A percentile compares a stretch with the other conserved stretches of the same genome.
Conservation (phyloP, 2,113 vertebrate genomes). For the Oncorhynchus nerka region DNA sequence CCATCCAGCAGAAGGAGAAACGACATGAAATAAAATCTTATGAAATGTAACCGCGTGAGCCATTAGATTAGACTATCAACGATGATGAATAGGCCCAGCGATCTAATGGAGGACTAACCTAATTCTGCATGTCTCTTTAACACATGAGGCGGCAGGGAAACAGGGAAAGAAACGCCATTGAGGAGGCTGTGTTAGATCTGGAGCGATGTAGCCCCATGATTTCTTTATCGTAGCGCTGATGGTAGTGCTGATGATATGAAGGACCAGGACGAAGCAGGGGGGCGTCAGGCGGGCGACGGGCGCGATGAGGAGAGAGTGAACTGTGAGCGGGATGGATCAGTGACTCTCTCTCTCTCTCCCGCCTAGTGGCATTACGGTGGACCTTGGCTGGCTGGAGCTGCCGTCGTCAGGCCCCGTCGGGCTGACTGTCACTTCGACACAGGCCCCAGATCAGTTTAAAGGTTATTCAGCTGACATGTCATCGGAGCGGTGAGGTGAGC, state of each 20-base stretch:
- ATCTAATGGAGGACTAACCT: slow-evolving; percentile 33
- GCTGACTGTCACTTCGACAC: slow-evolving; percentile 57
- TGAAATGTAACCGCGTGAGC: slow-evolving; percentile 29
- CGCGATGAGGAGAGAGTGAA: slow-evolving; percentile 19
- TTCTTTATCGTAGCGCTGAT: not conserved
- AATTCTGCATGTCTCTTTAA: slow-evolving; percentile 27
- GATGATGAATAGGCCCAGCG: slow-evolving; percentile 35
- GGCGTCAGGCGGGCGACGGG: not conserved
- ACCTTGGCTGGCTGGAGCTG: slow-evolving; percentile 19
- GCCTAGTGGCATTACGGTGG: slow-evolving; percentile 10
- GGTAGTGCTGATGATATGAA: slow-evolving; percentile 7
- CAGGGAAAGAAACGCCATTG: not conserved
- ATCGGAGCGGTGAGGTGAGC: slow-evolving; percentile 40
- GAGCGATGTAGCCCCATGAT: slow-evolving; percentile 27
- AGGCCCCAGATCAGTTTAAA: slow-evolving; percentile 65
- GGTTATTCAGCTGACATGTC: slow-evolving; percentile 67
- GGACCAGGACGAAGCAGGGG: slow-evolving; percentile 6
- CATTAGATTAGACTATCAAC: slow-evolving; percentile 33
- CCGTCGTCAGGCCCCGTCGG: slow-evolving; percentile 48
- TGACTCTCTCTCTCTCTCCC: slow-evolving; percentile 36
- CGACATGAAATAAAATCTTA: slow-evolving; percentile 32
- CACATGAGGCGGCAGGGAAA: not conserved
- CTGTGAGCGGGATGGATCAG: slow-evolving; percentile 51
- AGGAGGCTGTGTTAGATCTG: slow-evolving; percentile 1
- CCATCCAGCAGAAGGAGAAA: slow-evolving; percentile 26